phyloP scores from a whole-genome alignment of 2,888 invertebrate species.

The Tenthredo distinguenda region DNA sequence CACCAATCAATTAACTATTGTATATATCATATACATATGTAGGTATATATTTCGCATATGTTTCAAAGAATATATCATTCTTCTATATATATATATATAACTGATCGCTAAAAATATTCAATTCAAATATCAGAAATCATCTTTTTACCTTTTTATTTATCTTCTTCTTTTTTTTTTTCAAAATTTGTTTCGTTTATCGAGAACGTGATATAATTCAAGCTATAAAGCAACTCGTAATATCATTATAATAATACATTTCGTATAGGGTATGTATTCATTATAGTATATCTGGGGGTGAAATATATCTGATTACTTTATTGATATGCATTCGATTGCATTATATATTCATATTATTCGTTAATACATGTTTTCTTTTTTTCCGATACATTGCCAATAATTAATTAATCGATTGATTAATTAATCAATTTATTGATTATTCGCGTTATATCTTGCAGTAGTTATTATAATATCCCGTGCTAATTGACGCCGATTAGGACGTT shows the following conservation, averaged over 20 bases:
- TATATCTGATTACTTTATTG: slow-evolving; percentile 25
- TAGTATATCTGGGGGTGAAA: not conserved
- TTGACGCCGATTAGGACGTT: slow-evolving; percentile 24
- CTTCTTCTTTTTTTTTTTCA: not conserved
- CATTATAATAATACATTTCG: not conserved
- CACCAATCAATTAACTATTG: slow-evolving; percentile 27
- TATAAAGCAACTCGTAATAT: not conserved
- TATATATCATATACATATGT: not conserved
- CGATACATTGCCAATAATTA: not conserved
- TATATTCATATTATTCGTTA: slow-evolving; percentile 10
- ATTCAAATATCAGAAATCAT: not conserved
- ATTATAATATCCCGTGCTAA: slow-evolving; percentile 2
- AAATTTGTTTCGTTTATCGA: not conserved
- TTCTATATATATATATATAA: not conserved
- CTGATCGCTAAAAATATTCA: not conserved
- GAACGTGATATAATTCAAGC: slow-evolving; percentile 7
- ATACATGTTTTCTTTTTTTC: not conserved
- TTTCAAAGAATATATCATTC: slow-evolving; percentile 10
- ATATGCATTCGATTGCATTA: slow-evolving; percentile 44
- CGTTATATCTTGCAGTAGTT: not conserved
- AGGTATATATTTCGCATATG: not conserved
- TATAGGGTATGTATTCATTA: not conserved
- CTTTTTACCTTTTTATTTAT: not conserved
- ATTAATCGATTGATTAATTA: not conserved
- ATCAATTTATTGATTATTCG: not conserved